Conservation (phyloP, 2,888 invertebrate genomes). For the Epistrophe grossulariae region DNA sequence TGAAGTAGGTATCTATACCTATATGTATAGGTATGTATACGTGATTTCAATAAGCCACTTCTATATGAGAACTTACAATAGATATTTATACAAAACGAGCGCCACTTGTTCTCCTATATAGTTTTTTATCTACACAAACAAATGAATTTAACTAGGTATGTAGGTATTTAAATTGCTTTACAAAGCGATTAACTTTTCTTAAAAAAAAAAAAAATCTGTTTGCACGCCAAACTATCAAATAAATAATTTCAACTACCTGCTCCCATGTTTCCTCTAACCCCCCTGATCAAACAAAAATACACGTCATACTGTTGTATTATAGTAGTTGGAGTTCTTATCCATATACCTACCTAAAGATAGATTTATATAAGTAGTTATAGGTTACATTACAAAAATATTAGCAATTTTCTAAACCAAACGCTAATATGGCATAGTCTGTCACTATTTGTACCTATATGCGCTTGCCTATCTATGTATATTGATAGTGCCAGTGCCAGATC, state of each 20-base stretch:
- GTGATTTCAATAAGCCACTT: constrained; percentile 6
- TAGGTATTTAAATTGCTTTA: constrained; percentile 10
- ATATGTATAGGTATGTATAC: background rate
- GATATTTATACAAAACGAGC: background rate
- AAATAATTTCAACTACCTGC: constrained; percentile 3
- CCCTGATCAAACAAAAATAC: background rate
- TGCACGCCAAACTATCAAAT: constrained; percentile 16
- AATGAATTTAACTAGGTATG: background rate
- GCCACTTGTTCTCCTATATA: constrained; percentile 24
- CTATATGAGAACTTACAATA: background rate
- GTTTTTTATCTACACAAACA: background rate
- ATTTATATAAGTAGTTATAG: background rate
- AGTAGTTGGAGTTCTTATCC: background rate
- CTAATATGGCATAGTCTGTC: constrained; percentile 22
- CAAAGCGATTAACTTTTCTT: constrained; percentile 12
- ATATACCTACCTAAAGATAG: background rate
- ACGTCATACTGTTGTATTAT: background rate
- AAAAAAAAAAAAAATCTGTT: background rate
- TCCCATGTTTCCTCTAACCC: background rate
- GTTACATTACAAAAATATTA: constrained; percentile 3
- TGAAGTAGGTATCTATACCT: no score
- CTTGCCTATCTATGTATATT: background rate
- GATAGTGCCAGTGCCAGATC: constrained; percentile 66
- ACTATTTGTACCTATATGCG: constrained; percentile 22
- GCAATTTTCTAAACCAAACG: constrained; percentile 32